phyloP scores from a whole-genome alignment of 2,113 vertebrate genomes.

The Pogona vitticeps region DNA sequence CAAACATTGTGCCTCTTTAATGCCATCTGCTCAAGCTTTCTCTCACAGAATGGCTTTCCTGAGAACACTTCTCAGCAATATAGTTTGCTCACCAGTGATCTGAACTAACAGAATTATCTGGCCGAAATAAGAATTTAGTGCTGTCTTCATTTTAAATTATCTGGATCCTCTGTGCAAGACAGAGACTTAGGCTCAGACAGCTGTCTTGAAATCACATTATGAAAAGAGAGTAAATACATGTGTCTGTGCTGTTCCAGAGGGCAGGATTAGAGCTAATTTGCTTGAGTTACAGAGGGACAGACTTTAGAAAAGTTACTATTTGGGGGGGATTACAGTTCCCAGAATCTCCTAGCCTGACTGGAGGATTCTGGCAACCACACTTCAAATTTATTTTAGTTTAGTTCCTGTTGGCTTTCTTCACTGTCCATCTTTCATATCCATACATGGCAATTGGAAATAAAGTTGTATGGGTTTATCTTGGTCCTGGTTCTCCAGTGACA shows the following conservation, averaged over 20 bases:
- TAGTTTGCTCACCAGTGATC: background rate
- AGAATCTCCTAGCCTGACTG: no score
- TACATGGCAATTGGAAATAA: no score
- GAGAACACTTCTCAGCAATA: background rate
- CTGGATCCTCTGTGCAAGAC: background rate
- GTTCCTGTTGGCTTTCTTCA: no score
- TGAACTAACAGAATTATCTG: background rate
- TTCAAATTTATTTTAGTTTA: no score
- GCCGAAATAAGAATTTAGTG: accelerated
- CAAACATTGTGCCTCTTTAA: accelerated
- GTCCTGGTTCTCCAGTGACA: no score
- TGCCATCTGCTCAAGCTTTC: accelerated
- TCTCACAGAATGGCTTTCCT: accelerated
- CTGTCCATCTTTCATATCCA: no score
- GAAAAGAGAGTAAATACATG: no score
- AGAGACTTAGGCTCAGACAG: background rate
- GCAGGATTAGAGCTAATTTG: background rate
- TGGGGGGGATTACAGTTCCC: no score
- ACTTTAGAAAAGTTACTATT: background rate
- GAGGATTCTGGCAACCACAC: no score
- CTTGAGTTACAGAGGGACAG: background rate
- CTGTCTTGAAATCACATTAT: background rate
- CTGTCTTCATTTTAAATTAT: accelerated
- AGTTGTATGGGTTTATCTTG: no score
- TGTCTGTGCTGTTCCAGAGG: background rate